A percentile compares a stretch with the other conserved stretches of the same genome.
Evolutionary conservation across 2,888 invertebrate genomes (phyloP).

Genomic region (Epicampocera succincta): DNA sequence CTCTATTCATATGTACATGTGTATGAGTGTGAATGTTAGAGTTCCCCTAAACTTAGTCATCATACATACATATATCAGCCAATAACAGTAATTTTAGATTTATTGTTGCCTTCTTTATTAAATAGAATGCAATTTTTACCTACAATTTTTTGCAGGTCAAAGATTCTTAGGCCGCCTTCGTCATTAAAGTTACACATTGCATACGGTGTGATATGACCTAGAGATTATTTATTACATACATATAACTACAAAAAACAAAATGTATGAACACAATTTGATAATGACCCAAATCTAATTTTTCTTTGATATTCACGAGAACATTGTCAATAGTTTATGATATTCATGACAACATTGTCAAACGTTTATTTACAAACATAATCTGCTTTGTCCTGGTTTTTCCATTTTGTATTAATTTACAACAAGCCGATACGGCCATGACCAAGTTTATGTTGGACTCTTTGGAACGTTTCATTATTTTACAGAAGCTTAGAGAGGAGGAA

Average conservation of each 20-base stretch:
- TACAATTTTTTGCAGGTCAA: constrained; percentile 34
- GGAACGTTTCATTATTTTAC: background rate
- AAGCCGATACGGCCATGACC: constrained; percentile 42
- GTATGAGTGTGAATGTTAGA: too few relatives aligned
- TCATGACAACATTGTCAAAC: background rate
- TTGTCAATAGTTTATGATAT: background rate
- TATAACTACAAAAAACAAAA: background rate
- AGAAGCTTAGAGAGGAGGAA: background rate
- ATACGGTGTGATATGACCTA: background rate
- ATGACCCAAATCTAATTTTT: constrained; percentile 53
- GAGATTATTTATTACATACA: background rate
- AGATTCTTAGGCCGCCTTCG: constrained; percentile 23
- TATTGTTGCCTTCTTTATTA: background rate
- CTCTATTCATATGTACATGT: background rate
- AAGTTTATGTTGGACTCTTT: constrained; percentile 2
- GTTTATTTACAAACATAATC: constrained; percentile 10
- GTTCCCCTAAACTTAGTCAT: constrained; percentile 24
- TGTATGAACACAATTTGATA: constrained; percentile 14
- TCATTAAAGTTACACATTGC: constrained; percentile 25
- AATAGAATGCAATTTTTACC: constrained; percentile 3
- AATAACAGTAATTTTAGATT: background rate
- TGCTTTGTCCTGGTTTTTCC: background rate
- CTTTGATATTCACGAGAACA: constrained; percentile 28
- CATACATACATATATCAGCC: constrained; percentile 7
- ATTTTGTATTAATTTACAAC: constrained; percentile 25